A percentile compares a stretch with the other conserved stretches of the same genome.
Conservation (phyloP, 2,888 invertebrate genomes). For the Tryphoninae sp. region DNA sequence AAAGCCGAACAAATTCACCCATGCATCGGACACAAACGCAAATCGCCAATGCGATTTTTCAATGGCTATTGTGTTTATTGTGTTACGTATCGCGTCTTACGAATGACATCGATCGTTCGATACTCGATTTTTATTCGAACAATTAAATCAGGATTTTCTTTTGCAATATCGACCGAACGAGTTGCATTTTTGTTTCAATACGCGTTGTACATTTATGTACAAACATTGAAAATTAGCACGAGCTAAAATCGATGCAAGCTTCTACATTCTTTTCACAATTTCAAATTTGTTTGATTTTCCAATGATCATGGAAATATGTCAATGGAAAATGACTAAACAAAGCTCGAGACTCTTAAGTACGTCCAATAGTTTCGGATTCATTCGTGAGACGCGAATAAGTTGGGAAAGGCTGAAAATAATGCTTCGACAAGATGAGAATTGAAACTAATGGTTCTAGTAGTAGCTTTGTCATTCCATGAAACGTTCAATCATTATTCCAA, state of each 20-base stretch:
- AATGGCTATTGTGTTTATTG: conserved; percentile 54
- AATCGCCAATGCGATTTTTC: conserved; percentile 66
- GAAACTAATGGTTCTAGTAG: conserved; percentile 19
- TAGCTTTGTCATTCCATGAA: conserved; percentile 2
- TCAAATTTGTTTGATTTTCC: too few relatives aligned
- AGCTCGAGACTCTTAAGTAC: conserved; percentile 7
- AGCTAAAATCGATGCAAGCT: not conserved
- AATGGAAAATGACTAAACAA: conserved; percentile 21
- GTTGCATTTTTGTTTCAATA: too few relatives aligned
- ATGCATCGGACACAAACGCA: conserved; percentile 65
- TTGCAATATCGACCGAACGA: too few relatives aligned
- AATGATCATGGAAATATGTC: too few relatives aligned
- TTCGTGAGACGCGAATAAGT: conserved; percentile 46
- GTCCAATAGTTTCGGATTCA: conserved; percentile 35
- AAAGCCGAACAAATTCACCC: conserved; percentile 72
- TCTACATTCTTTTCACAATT: too few relatives aligned
- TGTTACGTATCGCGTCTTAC: conserved; percentile 47
- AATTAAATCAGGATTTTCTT: too few relatives aligned
- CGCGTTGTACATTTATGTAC: not conserved
- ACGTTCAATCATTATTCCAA: not conserved
- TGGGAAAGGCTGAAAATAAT: conserved; percentile 43
- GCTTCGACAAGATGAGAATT: conserved; percentile 28
- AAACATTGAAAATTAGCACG: not conserved
- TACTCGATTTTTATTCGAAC: not conserved
- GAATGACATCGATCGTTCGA: not conserved